These are phyloP conservation scores for Acanthoscelides obtectus DNA, from an alignment of 2,888 invertebrate genomes.

Conservation along the genomic window DNA sequence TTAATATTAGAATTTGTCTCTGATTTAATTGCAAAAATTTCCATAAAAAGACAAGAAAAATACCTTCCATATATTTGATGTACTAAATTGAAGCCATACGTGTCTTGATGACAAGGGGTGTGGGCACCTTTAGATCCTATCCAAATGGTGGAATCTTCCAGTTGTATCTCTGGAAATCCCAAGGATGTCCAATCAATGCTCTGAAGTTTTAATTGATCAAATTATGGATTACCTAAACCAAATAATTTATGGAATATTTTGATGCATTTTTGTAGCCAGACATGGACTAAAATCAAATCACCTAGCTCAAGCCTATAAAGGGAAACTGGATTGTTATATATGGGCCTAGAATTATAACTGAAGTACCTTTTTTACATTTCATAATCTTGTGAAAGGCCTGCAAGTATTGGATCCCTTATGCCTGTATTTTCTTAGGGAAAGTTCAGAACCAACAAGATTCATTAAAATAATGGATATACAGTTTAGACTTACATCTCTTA, in stretches of 20 bases:
- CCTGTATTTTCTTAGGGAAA: no score
- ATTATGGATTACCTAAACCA: constrained; percentile 34
- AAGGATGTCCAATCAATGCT: constrained; percentile 62
- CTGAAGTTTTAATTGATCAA: constrained; percentile 26
- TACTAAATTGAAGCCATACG: constrained; percentile 90
- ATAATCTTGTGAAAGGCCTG: no score
- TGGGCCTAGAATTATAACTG: no score
- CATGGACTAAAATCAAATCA: no score
- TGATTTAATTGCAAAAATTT: no score
- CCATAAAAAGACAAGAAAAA: background rate
- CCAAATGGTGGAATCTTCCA: constrained; percentile 78
- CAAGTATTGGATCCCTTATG: no score
- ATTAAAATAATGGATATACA: constrained; percentile 7
- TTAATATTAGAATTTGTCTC: no score
- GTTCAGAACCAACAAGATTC: background rate
- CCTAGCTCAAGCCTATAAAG: constrained; percentile 13
- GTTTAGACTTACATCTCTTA: constrained; percentile 54
- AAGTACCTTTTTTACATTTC: no score
- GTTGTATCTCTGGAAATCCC: constrained; percentile 65
- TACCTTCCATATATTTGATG: constrained; percentile 85
- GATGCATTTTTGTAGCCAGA: constrained; percentile 31
- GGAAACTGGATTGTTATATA: background rate
- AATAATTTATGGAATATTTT: background rate
- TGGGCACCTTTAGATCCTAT: constrained; percentile 82
- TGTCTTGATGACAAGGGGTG: constrained; percentile 91